These are phyloP conservation scores for Dicyrtoma fusca DNA, from an alignment of 2,888 invertebrate genomes.

Conservation along the genomic window DNA sequence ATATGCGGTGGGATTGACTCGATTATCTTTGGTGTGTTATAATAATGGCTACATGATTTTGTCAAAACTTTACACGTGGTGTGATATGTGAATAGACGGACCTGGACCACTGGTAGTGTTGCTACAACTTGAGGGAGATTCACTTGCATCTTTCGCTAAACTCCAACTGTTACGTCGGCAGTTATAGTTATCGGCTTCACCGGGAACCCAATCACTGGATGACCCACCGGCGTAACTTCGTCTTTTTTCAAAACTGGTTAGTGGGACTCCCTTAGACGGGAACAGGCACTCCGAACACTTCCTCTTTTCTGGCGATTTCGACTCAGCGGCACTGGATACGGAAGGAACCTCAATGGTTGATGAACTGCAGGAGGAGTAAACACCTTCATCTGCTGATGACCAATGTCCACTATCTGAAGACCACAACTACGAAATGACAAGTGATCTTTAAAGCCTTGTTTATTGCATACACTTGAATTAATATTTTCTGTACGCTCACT, in stretches of 20 bases:
- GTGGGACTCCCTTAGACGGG: conserved; percentile 23
- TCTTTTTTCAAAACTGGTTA: conserved; percentile 43
- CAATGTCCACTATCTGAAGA: conserved; percentile 52
- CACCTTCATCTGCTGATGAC: conserved; percentile 49
- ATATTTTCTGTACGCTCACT: too few species aligned
- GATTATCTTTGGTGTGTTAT: conserved; percentile 11
- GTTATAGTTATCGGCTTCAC: conserved; percentile 28
- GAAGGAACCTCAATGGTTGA: conserved; percentile 44
- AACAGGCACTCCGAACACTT: conserved; percentile 44
- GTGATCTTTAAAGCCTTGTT: neutral
- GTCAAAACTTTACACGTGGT: conserved; percentile 33
- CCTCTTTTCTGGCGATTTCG: conserved; percentile 46
- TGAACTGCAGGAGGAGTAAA: conserved; percentile 40
- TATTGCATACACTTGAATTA: neutral
- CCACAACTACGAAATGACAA: conserved; percentile 43
- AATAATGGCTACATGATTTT: neutral
- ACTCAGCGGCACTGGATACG: conserved; percentile 18
- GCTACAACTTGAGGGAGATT: conserved; percentile 20
- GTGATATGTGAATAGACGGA: conserved; percentile 49
- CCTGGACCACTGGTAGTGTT: conserved; percentile 39
- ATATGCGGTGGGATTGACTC: conserved; percentile 1
- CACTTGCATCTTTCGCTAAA: conserved; percentile 41
- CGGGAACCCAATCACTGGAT: conserved; percentile 24
- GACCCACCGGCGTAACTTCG: conserved; percentile 44
- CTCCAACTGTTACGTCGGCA: conserved; percentile 49